Conservation (phyloP, 2,888 invertebrate genomes). For the Eilema sororculum region DNA sequence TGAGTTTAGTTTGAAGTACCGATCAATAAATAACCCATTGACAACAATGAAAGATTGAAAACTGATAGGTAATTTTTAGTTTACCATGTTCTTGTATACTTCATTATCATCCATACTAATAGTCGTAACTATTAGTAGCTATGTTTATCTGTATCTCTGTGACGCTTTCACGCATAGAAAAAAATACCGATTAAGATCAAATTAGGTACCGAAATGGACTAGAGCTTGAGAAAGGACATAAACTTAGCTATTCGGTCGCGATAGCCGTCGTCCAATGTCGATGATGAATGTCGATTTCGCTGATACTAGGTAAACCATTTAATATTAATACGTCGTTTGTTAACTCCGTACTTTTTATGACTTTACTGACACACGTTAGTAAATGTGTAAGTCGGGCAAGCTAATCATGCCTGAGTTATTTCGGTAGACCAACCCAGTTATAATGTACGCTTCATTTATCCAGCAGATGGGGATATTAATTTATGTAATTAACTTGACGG, state of each 20-base stretch:
- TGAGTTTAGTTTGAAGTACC: neutral
- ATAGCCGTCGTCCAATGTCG: no score
- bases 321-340: neutral
- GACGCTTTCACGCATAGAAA: no score
- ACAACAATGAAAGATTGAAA: neutral
- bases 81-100: neutral
- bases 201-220: no score
- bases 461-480: conserved; percentile 29
- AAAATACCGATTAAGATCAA: no score
- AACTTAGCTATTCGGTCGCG: no score
- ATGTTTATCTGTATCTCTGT: no score
- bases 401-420: conserved; percentile 70
- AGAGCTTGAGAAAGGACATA: no score
- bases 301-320: no score
- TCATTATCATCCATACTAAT: no score
- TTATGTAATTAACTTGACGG: conserved; percentile 31
- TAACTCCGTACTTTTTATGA: conserved; percentile 20
- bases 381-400: conserved; percentile 32
- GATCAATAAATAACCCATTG: neutral
- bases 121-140: no score
- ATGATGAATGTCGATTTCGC: no score
- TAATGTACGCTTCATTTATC: conserved; percentile 29
- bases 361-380: conserved; percentile 39
- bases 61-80: neutral
- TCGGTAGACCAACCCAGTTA: conserved; percentile 66